Percentiles rank a stretch among this genome's conserved stretches.
phyloP scores from a whole-genome alignment of 1,140 invertebrate species.

The Bombus pascuorum region DNA sequence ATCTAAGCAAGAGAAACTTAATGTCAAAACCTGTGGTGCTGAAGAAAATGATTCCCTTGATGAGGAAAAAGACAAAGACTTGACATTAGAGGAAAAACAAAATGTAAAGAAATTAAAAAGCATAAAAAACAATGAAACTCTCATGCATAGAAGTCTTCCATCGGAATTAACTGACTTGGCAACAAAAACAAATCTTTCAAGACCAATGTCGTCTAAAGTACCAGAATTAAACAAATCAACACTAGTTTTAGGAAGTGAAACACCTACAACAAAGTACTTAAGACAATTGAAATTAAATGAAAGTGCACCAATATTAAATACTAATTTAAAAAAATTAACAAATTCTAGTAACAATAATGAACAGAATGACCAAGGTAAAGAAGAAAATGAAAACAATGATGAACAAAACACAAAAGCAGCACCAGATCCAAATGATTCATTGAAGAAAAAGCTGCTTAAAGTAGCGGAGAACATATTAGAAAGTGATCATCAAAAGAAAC shows the following conservation, averaged over 20 bases:
- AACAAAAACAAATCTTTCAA: neutral
- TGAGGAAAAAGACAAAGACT: neutral
- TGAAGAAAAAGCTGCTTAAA: neutral
- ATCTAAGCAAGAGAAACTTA: neutral
- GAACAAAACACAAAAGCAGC: slow-evolving; percentile 1
- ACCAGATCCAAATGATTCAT: neutral
- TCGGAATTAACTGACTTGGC: neutral
- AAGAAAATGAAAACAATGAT: neutral
- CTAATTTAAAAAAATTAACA: neutral
- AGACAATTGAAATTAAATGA: slow-evolving; percentile 76
- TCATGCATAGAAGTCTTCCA: slow-evolving; percentile 4
- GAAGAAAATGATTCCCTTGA: neutral
- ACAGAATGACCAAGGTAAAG: neutral
- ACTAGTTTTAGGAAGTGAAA: slow-evolving; percentile 28
- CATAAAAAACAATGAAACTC: neutral
- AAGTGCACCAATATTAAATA: slow-evolving; percentile 60
- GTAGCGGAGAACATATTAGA: slow-evolving; percentile 18
- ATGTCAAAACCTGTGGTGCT: neutral
- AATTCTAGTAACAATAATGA: neutral
- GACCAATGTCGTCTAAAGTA: slow-evolving; percentile 5
- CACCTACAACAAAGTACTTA: slow-evolving; percentile 67
- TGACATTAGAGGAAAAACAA: neutral
- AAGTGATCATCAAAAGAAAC: neutral
- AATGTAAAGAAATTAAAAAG: neutral
- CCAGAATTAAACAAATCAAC: slow-evolving; percentile 37